Percentiles rank a stretch among this genome's conserved stretches.
phyloP scores from a whole-genome alignment of 2,888 invertebrate species.

The Azorinus chamasolen region DNA sequence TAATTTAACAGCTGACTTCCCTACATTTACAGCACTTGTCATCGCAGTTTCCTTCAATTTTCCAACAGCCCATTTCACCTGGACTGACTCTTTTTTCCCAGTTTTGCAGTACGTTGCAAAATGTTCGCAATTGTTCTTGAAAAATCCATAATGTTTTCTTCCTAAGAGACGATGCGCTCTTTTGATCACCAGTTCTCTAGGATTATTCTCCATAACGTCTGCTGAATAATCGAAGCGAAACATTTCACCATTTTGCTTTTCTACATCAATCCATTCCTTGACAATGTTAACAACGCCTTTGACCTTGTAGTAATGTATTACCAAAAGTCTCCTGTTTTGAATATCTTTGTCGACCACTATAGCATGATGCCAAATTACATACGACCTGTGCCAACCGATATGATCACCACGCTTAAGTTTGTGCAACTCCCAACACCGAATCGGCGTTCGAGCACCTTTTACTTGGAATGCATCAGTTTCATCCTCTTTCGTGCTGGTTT shows the following conservation, averaged over 20 bases:
- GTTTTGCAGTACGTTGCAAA: conserved; percentile 24
- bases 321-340: neutral
- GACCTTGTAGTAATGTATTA: conserved; percentile 14
- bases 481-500: too few species aligned
- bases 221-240: too few species aligned
- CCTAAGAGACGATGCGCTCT: conserved; percentile 23
- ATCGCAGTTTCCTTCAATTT: conserved; percentile 19
- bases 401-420: conserved; percentile 19
- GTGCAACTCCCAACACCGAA: neutral
- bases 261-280: too few species aligned
- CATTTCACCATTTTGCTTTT: too few species aligned
- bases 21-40: neutral
- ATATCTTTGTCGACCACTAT: conserved; percentile 18
- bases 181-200: conserved; percentile 8
- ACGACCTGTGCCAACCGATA: conserved; percentile 23
- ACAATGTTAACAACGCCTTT: neutral
- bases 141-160: conserved; percentile 13
- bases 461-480: neutral
- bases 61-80: conserved; percentile 22
- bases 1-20: conserved; percentile 9
- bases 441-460: conserved; percentile 15
- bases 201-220: conserved; percentile 1
- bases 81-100: conserved; percentile 16
- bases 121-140: conserved; percentile 31
- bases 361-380: conserved; percentile 36